These are phyloP conservation scores for Sebastolobus alascanus DNA, from an alignment of 2,797 vertebrate species.

Conservation along the genomic window DNA sequence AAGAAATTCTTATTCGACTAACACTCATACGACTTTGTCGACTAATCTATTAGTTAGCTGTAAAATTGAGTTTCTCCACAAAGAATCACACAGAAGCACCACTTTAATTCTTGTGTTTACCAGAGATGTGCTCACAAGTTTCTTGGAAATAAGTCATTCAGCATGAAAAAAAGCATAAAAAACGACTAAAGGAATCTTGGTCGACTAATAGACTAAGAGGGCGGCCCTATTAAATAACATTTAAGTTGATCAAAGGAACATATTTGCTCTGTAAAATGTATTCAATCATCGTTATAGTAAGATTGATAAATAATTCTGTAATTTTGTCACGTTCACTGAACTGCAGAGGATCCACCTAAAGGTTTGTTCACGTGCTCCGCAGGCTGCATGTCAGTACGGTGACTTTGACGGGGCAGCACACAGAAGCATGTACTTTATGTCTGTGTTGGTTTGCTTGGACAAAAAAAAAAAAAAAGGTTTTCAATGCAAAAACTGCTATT, in stretches of 20 bases:
- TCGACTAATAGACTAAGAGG: too few species aligned
- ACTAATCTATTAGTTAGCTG: too few species aligned
- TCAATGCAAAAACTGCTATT: neutral
- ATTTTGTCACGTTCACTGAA: slow-evolving; percentile 60
- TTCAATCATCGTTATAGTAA: neutral
- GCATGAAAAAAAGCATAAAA: too few species aligned
- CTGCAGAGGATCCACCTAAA: slow-evolving; percentile 86
- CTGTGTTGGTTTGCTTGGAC: neutral
- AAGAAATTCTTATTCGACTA: too few species aligned
- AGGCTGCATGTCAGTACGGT: slow-evolving; percentile 6
- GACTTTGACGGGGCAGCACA: neutral
- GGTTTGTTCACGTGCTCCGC: slow-evolving; percentile 74
- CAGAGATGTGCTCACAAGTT: too few species aligned
- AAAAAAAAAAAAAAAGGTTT: neutral
- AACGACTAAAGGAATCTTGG: too few species aligned
- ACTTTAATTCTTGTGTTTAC: too few species aligned
- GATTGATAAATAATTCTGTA: slow-evolving; percentile 16
- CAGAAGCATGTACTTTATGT: neutral
- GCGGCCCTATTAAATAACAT: neutral
- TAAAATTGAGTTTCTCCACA: too few species aligned
- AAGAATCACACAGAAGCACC: too few species aligned
- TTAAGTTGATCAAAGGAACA: neutral
- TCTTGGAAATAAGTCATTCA: too few species aligned
- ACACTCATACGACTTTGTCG: too few species aligned
- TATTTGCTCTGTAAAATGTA: neutral